Percentiles rank a stretch among this genome's conserved stretches.
phyloP scores from a whole-genome alignment of 2,797 vertebrate species.

The Monodelphis domestica region DNA sequence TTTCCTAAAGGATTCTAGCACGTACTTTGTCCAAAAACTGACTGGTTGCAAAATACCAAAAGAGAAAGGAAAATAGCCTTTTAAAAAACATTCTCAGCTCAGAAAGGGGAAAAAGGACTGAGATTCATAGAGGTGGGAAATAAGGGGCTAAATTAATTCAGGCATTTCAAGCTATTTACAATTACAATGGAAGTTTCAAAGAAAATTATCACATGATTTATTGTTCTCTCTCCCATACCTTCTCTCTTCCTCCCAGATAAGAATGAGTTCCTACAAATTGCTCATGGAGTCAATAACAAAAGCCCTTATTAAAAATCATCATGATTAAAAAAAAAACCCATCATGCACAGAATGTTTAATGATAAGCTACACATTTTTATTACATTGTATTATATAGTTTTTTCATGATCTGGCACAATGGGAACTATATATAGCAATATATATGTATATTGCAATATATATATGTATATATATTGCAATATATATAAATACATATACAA shows the following conservation, averaged over 20 bases:
- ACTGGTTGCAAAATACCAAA: neutral
- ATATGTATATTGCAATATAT: too few species aligned
- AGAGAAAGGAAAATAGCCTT: neutral
- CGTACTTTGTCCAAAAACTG: neutral
- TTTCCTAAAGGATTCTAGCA: neutral
- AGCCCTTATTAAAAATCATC: neutral
- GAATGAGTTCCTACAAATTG: neutral
- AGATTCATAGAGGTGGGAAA: neutral
- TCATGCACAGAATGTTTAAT: neutral
- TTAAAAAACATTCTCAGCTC: too few species aligned
- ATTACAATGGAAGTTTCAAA: neutral
- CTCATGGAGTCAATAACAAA: neutral
- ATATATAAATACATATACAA: neutral
- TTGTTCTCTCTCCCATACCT: neutral
- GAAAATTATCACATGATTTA: neutral
- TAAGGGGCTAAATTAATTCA: neutral
- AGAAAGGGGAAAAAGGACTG: neutral
- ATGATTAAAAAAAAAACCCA: too few species aligned
- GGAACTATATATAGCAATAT: too few species aligned
- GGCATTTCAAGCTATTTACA: neutral
- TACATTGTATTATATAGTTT: neutral
- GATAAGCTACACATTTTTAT: neutral
- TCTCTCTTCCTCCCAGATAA: neutral
- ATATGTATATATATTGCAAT: too few species aligned
- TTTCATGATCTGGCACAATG: neutral